Percentiles rank a stretch among this genome's conserved stretches.
phyloP scores from a whole-genome alignment of 2,888 invertebrate genomes.

The Antitype chi region DNA sequence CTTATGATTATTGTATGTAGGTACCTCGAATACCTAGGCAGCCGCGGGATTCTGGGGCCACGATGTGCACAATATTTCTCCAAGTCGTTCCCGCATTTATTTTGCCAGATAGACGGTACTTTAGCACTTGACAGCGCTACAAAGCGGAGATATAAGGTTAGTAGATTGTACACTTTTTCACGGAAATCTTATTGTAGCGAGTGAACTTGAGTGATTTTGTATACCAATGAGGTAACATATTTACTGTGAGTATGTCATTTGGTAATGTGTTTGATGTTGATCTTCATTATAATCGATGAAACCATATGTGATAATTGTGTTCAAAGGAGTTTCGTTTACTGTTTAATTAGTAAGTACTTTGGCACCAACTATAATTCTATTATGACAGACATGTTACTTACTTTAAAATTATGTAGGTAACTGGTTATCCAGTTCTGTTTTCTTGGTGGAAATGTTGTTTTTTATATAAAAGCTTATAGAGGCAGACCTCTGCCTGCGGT shows the following conservation, averaged over 20 bases:
- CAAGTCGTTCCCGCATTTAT: conserved; percentile 49
- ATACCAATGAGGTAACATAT: conserved; percentile 18
- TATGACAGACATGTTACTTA: conserved; percentile 1
- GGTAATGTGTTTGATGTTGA: conserved; percentile 22
- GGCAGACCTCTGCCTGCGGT: conserved; percentile 1
- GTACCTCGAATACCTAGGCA: conserved; percentile 42
- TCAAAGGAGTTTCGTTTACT: conserved; percentile 28
- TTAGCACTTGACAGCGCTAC: conserved; percentile 44
- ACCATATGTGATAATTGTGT: conserved; percentile 35
- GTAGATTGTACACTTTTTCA: conserved; percentile 39
- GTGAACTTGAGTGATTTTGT: conserved; percentile 38
- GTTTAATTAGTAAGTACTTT: conserved; percentile 14
- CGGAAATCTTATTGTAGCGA: conserved; percentile 30
- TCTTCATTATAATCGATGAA: conserved; percentile 9
- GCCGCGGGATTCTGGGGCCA: conserved; percentile 32
- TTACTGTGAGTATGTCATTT: conserved; percentile 7
- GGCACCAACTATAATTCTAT: conserved; percentile 3
- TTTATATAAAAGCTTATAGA: conserved; percentile 18
- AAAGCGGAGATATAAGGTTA: conserved; percentile 18
- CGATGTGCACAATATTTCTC: conserved; percentile 49
- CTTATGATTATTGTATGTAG: conserved; percentile 61
- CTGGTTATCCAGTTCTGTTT: conserved; percentile 1
- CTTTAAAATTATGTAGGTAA: background rate
- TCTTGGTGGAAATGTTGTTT: background rate
- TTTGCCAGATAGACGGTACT: conserved; percentile 47